Conservation (phyloP, 2,797 vertebrate species). For the Iguana delicatissima region DNA sequence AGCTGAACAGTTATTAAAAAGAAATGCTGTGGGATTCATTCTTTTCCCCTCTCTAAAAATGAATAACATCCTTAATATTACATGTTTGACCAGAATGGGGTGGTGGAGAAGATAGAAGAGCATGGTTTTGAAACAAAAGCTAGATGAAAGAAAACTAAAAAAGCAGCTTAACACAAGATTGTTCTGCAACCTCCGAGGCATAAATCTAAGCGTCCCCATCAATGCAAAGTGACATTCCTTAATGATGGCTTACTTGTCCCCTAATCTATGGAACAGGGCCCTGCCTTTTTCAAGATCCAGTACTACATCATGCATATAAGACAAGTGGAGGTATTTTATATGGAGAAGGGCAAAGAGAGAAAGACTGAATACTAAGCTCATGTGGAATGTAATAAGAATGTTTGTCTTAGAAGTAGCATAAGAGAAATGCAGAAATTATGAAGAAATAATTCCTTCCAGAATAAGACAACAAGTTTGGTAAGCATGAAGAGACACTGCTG, state of each 20-base stretch:
- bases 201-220: background rate
- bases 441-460: background rate
- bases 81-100: slow-evolving; percentile 37
- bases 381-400: background rate
- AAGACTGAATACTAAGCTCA: background rate
- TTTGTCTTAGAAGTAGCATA: background rate
- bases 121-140: background rate
- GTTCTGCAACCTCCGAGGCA: slow-evolving; percentile 15
- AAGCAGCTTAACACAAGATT: background rate
- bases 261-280: background rate
- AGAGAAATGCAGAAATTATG: background rate
- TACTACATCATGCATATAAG: background rate
- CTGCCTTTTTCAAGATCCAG: slow-evolving; percentile 37
- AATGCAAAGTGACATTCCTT: slow-evolving; percentile 20
- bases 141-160: slow-evolving; percentile 6
- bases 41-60: slow-evolving; percentile 72
- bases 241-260: background rate
- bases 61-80: slow-evolving; percentile 71
- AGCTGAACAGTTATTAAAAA: slow-evolving; percentile 98
- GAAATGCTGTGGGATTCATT: slow-evolving; percentile 83
- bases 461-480: background rate
- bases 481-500: too few species aligned
- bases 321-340: background rate
- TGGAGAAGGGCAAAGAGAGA: background rate
- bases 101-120: slow-evolving; percentile 13